These are phyloP conservation scores for Mohoua ochrocephala DNA, from an alignment of 2,113 vertebrate species.

Conservation along the genomic window DNA sequence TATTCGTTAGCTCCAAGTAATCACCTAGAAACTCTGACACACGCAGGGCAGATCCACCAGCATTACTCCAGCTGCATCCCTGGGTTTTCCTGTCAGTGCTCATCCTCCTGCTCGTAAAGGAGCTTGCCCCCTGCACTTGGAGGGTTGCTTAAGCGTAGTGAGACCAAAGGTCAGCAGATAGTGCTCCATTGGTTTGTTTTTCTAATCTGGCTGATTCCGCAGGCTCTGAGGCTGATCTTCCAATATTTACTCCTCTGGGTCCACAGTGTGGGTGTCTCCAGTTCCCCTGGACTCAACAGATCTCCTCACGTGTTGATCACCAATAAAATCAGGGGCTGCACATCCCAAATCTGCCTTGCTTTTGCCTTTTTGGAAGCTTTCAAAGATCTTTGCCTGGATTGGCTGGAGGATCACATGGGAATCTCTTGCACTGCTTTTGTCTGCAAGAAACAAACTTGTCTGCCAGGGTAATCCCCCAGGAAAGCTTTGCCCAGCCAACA, in stretches of 20 bases:
- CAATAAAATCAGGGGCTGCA: background rate
- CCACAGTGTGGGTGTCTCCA: background rate
- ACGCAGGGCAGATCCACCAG: background rate
- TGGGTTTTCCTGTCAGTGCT: background rate
- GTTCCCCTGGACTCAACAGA: background rate
- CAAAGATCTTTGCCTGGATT: background rate
- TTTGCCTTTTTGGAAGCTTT: background rate
- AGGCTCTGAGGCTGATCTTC: background rate
- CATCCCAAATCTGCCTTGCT: background rate
- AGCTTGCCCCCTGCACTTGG: background rate
- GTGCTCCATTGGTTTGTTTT: background rate
- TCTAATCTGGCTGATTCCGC: background rate
- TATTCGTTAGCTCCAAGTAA: background rate
- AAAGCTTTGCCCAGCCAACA: background rate
- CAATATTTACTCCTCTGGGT: background rate
- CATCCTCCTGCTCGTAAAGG: background rate
- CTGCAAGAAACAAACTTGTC: background rate
- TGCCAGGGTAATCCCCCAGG: background rate
- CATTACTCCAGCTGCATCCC: background rate
- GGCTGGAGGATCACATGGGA: background rate
- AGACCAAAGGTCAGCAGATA: conserved; percentile 32
- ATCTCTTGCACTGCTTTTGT: background rate
- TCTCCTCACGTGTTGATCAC: background rate
- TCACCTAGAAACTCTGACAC: background rate
- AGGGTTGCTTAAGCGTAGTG: background rate